Base-by-base conservation (phyloP, 2,797 vertebrate genomes). In the Chlorospingus semifuscus region DNA sequence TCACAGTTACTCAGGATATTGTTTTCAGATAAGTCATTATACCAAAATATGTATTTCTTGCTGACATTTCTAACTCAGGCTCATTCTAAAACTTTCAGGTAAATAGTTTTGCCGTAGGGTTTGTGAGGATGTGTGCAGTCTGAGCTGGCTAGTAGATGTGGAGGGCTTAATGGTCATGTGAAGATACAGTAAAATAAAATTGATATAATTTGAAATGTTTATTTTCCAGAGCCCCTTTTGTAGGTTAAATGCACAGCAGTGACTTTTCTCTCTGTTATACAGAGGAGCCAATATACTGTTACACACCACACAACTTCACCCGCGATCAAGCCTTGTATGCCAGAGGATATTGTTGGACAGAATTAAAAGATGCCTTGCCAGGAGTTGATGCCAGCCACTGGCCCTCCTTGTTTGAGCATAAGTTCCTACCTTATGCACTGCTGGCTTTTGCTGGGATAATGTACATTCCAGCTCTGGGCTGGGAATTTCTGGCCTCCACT, bases 241-340 rank as follows among this genome's bases (percentile, higher is more conserved):
- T 98, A 98, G 96, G 96, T 97, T 97, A 97, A 97, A 97, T 96
- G 96, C 96, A 97, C 97, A 97, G 97, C 97, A 96, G 84, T 97
- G 96, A 98, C 97, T 98, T 98, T 98, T 98, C 97, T 98, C 96
- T 98, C 96, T 98, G 97, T 98, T 98, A 98, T 98, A 93, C 98
- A 99, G 99, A 99, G 98, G 99, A 99, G 91, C 99, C 99, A 94
- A 99, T 99, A 97, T 99, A 99, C 98, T 99, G 99, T 98, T 99
- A 99, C 91, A 99, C 99, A 94, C 99, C 99, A 36, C 99, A 99
- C 98, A 99, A 99, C 99, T 99, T 99, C 98, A 99, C 99, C 95
- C 98, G 99, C 93, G 99, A 99, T 98, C 99, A 99, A 98, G 99
- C 99, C 72, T 98, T 99, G 97, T 99, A 99, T 87, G 99, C 99